Percentiles rank a stretch among this genome's conserved stretches.
Conservation (phyloP, 1,140 invertebrate genomes). For the Rhynchophorus ferrugineus region DNA sequence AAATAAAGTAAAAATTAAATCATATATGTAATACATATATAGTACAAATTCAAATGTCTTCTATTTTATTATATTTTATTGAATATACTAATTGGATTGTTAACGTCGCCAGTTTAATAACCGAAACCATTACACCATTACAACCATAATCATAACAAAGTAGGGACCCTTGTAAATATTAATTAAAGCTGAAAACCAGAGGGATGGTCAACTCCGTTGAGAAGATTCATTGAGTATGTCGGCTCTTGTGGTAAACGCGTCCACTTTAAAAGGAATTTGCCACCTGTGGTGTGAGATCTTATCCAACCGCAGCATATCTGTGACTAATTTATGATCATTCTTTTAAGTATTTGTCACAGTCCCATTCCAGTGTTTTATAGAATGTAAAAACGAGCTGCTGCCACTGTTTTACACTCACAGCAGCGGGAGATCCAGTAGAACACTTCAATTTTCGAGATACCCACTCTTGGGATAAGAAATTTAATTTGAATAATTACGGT, state of each 20-base stretch:
- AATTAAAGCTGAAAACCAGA: neutral
- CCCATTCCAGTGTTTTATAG: constrained; percentile 34
- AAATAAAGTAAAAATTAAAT: too few relatives aligned
- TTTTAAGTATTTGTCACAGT: constrained; percentile 38
- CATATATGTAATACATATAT: too few relatives aligned
- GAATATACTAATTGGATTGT: too few relatives aligned
- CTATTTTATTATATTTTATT: too few relatives aligned
- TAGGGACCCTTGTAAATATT: too few relatives aligned
- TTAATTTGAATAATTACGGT: too few relatives aligned
- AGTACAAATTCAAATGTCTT: too few relatives aligned
- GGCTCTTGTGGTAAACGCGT: constrained; percentile 9
- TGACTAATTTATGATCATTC: constrained; percentile 33
- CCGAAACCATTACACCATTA: too few relatives aligned
- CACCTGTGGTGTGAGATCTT: constrained; percentile 26
- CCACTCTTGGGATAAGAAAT: neutral
- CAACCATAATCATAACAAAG: too few relatives aligned
- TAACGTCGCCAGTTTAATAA: too few relatives aligned
- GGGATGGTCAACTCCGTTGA: neutral
- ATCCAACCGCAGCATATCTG: constrained; percentile 32
- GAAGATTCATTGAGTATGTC: constrained; percentile 3
- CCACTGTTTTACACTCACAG: constrained; percentile 34
- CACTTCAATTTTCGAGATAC: neutral
- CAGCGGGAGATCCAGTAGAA: constrained; percentile 25
- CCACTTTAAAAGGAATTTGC: constrained; percentile 24
- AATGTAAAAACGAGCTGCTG: constrained; percentile 34